These are phyloP conservation scores for Axea sp. DNA, from an alignment of 2,888 invertebrate genomes.

Conservation along the genomic window DNA sequence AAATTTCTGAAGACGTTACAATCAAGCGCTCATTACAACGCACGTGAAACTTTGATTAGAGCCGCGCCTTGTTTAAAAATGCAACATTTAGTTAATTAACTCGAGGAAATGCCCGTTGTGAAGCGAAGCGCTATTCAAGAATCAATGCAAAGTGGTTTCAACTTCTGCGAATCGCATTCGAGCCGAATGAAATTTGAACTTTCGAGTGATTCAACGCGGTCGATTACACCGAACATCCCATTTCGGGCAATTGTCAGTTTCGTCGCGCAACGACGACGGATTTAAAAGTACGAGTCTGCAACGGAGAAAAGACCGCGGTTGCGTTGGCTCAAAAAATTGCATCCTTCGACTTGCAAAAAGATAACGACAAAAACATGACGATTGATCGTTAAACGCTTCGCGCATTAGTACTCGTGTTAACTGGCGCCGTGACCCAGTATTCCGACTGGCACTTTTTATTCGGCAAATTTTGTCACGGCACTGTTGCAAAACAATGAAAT, in stretches of 20 bases:
- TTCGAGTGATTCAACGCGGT: constrained; percentile 11
- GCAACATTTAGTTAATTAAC: constrained; percentile 21
- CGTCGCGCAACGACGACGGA: background rate
- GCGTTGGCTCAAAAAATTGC: background rate
- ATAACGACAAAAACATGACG: background rate
- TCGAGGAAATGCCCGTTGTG: constrained; percentile 3
- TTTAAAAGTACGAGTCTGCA: constrained; percentile 4
- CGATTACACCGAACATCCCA: constrained; percentile 17
- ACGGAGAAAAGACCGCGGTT: background rate
- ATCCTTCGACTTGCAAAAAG: background rate
- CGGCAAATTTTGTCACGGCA: too few relatives aligned
- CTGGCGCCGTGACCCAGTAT: too few relatives aligned
- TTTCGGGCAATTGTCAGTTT: constrained; percentile 8
- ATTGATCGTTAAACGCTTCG: constrained; percentile 3
- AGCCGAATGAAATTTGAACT: constrained; percentile 27
- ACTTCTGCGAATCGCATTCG: constrained; percentile 23
- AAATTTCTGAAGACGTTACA: too few relatives aligned
- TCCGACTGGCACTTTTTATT: too few relatives aligned
- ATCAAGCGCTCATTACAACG: too few relatives aligned
- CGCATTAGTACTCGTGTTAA: too few relatives aligned
- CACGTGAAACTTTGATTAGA: too few relatives aligned
- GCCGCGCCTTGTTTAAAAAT: too few relatives aligned
- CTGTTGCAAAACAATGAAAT: too few relatives aligned
- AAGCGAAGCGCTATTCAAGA: constrained; percentile 14
- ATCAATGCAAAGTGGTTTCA: constrained; percentile 21